Percentiles rank a stretch among this genome's conserved stretches.
These are phyloP conservation scores for Hetaerina titia DNA, from an alignment of 2,888 invertebrate genomes.

Conservation along the genomic window DNA sequence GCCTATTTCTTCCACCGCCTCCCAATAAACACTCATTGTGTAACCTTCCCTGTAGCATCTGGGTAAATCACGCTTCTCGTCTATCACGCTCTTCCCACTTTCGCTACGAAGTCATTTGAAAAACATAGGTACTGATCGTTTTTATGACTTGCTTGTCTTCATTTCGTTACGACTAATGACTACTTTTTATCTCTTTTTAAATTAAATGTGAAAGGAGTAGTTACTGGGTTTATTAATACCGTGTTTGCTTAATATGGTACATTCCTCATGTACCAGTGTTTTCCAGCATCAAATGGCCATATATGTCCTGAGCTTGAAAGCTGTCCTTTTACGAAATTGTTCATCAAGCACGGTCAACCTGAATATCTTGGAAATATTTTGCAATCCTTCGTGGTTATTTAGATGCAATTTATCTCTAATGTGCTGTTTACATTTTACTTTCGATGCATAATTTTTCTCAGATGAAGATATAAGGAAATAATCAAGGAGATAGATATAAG, in stretches of 20 bases:
- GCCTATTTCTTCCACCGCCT: background rate
- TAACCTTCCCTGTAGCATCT: background rate
- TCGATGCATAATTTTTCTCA: too few relatives aligned
- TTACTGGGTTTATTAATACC: background rate
- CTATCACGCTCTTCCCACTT: background rate
- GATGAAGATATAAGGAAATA: too few relatives aligned
- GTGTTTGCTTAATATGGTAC: background rate
- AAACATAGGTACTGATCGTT: background rate
- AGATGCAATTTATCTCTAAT: too few relatives aligned
- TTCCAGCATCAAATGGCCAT: too few relatives aligned
- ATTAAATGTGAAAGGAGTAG: background rate
- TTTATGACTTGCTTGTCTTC: background rate
- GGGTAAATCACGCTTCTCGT: background rate
- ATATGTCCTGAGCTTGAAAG: too few relatives aligned
- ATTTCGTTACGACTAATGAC: background rate
- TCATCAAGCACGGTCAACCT: too few relatives aligned
- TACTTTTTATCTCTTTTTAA: background rate
- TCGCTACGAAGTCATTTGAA: background rate
- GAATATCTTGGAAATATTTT: too few relatives aligned
- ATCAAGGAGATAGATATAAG: too few relatives aligned
- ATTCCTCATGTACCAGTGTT: background rate
- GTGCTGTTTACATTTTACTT: too few relatives aligned
- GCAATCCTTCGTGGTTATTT: too few relatives aligned
- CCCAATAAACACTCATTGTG: slow-evolving; percentile 1
- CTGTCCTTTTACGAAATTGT: too few relatives aligned